Conservation (phyloP, 2,888 invertebrate species). For the Limenitis camilla region DNA sequence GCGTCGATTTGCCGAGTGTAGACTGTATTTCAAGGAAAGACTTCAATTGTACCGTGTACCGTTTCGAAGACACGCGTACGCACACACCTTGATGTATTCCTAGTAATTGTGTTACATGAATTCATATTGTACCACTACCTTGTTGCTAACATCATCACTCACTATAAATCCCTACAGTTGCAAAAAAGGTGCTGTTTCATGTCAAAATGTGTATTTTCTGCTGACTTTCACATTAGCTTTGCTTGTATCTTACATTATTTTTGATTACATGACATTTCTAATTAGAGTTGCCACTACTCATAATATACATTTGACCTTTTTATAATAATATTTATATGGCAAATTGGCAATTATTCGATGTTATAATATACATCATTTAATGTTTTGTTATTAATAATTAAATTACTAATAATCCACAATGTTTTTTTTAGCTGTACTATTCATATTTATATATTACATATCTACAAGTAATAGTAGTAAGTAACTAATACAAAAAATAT, state of each 20-base stretch:
- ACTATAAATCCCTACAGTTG: slow-evolving; percentile 8
- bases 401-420: no score
- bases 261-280: slow-evolving; percentile 24
- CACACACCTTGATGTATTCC: slow-evolving; percentile 20
- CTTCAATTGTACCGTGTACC: slow-evolving; percentile 44
- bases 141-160: slow-evolving; percentile 22
- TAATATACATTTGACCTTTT: slow-evolving; percentile 10
- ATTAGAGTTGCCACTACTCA: slow-evolving; percentile 40
- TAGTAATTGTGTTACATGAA: slow-evolving; percentile 8
- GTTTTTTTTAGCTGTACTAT: no score
- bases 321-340: background rate
- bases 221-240: slow-evolving; percentile 46
- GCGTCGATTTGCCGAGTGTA: slow-evolving; percentile 39
- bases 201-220: slow-evolving; percentile 37
- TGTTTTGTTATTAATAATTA: no score
- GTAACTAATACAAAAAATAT: no score
- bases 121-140: slow-evolving; percentile 21
- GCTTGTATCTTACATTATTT: slow-evolving; percentile 16
- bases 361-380: no score
- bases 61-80: slow-evolving; percentile 31
- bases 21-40: slow-evolving; percentile 64
- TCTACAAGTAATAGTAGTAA: no score
- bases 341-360: slow-evolving; percentile 38
- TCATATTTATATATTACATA: no score
- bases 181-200: slow-evolving; percentile 27